Base-by-base conservation (phyloP, 2,113 vertebrate species). In the Macquaria australasica region DNA sequence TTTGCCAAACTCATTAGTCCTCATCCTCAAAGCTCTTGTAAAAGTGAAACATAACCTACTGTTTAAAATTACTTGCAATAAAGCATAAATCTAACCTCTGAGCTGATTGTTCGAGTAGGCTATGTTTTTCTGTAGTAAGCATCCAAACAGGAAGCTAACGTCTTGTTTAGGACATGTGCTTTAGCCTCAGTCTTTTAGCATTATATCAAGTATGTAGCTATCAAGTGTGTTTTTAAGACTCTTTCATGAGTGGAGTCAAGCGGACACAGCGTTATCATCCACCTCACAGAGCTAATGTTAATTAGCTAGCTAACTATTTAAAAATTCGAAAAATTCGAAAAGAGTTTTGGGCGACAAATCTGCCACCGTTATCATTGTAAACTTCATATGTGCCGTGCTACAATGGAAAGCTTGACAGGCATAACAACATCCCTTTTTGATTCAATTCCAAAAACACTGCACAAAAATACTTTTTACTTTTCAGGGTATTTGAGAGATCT, bases 401-500 rank as follows among this genome's bases (percentile, higher is more conserved):
- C 2, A n/a, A 76, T 41, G 9, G 34, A 66, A 39, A 53, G 51
- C 9, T 50, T 31, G 15, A n/a, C 28, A 16, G 11, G 23, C 11
- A 2, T 9, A 16, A 4, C 9, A n/a, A 15, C 8, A 6, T 55
- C 50, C 15, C 5, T 10, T 37, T 64, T 45, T 62, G 34, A 43
- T 37, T 9, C 9, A 66, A 37, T 21, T 34, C 39, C 45, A 8
- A 21, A 64, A 55, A 23, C 4, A 23, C 8, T 28, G 8, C 51
- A 21, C 18, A 25, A 69, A 53, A 67, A 72, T 4, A 43, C 60
- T 72, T 41, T 79, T 76, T 59, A 48, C 67, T 78, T 69, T 60
- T 68, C 58, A 6, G 60, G 53, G 68, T 67, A n/a, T 85, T 59
- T 83, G 43, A 82, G n/a, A 76, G 23, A 83, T 79, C 45, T 68